These are phyloP conservation scores for Spilarctia lutea DNA, from an alignment of 2,888 invertebrate species.

Conservation along the genomic window DNA sequence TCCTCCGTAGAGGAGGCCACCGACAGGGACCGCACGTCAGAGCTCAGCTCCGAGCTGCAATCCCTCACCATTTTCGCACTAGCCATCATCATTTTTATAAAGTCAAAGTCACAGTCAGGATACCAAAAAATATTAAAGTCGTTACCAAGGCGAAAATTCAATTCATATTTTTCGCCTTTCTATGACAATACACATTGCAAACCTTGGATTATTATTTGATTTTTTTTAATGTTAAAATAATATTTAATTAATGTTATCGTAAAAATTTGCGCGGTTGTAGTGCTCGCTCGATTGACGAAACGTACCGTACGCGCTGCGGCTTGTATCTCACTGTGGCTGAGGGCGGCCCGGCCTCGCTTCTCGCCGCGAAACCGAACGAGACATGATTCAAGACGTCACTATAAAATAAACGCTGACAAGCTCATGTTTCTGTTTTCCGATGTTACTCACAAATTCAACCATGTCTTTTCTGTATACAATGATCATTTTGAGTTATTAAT, in stretches of 20 bases:
- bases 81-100: constrained; percentile 83
- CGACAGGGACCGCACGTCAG: constrained; percentile 81
- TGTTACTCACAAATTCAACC: constrained; percentile 36
- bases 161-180: constrained; percentile 48
- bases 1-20: constrained; percentile 86
- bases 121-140: constrained; percentile 17
- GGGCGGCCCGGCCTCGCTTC: constrained; percentile 25
- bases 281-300: constrained; percentile 49
- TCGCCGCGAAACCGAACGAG: constrained; percentile 37
- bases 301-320: constrained; percentile 67
- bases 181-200: constrained; percentile 42
- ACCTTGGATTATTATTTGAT: not conserved
- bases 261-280: constrained; percentile 62
- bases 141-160: constrained; percentile 34
- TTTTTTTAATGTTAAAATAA: constrained; percentile 11
- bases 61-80: constrained; percentile 85
- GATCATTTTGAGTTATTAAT: constrained; percentile 29
- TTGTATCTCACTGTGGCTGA: constrained; percentile 64
- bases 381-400: constrained; percentile 49
- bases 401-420: constrained; percentile 61
- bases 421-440: constrained; percentile 36
- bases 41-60: constrained; percentile 83
- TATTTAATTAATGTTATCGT: constrained; percentile 57
- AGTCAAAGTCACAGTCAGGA: constrained; percentile 38
- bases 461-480: constrained; percentile 31